A percentile compares a stretch with the other conserved stretches of the same genome.
Conservation (phyloP, 2,888 invertebrate genomes). For the Microctonus hyperodae region DNA sequence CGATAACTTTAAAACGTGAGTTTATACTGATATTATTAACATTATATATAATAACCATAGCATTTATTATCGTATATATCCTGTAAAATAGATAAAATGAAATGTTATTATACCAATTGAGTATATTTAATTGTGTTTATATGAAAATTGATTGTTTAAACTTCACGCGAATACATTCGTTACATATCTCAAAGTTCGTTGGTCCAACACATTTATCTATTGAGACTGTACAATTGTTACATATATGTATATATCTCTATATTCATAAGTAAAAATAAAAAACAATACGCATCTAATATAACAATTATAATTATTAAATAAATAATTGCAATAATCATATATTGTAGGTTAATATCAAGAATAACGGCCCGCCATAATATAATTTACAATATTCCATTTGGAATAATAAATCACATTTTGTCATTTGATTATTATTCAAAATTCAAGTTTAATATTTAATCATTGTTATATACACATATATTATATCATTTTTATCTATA, state of each 20-base stretch:
- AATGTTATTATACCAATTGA: neutral
- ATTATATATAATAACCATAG: constrained; percentile 32
- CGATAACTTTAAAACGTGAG: constrained; percentile 62
- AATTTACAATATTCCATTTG: neutral
- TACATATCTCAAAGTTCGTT: constrained; percentile 4
- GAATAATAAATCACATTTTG: neutral
- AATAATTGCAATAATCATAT: neutral
- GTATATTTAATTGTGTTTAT: neutral
- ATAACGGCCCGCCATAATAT: constrained; percentile 13
- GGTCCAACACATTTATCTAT: constrained; percentile 7
- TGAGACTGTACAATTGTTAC: neutral
- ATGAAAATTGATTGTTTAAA: neutral
- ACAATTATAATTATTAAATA: neutral
- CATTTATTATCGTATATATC: neutral
- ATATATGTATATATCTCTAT: neutral
- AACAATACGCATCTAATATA: neutral
- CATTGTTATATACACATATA: neutral
- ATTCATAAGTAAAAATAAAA: no score
- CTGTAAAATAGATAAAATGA: neutral
- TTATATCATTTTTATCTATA: neutral
- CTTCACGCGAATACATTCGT: neutral
- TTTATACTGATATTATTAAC: constrained; percentile 52
- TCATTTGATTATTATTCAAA: neutral
- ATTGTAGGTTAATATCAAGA: constrained; percentile 22
- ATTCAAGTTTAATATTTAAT: neutral